These are phyloP conservation scores for Nyctereutes procyonoides DNA, from an alignment of 2,113 vertebrate species.

Conservation along the genomic window DNA sequence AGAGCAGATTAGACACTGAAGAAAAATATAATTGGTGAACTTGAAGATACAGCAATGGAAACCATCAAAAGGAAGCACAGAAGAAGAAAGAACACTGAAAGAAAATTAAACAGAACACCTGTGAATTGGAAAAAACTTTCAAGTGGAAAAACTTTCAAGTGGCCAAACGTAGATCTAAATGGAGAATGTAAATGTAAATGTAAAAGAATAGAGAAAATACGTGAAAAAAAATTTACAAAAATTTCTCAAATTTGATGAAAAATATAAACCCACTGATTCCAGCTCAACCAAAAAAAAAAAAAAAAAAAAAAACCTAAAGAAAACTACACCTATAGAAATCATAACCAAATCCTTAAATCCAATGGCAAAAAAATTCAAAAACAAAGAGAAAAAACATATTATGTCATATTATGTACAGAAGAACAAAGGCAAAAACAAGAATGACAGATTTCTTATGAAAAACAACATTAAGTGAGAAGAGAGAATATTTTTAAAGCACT, in stretches of 20 bases:
- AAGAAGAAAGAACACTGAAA: background rate
- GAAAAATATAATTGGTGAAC: background rate
- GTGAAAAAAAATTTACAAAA: background rate
- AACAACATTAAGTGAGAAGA: background rate
- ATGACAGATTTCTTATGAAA: background rate
- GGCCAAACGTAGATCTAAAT: background rate
- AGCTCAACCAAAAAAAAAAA: background rate
- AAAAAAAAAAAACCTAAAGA: background rate
- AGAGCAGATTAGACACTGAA: background rate
- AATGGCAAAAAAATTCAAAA: background rate
- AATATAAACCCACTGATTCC: background rate
- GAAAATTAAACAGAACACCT: background rate
- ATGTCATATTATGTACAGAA: background rate
- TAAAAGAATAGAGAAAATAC: background rate
- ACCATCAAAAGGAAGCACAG: background rate
- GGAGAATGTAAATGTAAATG: no score
- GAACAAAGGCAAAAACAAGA: background rate
- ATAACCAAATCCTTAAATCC: background rate
- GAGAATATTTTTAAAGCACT: background rate
- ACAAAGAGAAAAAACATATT: background rate
- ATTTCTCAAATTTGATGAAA: background rate
- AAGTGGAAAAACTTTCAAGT: background rate
- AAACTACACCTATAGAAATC: background rate
- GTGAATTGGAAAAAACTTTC: background rate
- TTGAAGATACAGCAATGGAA: background rate